Evolutionary conservation across 2,888 invertebrate species (phyloP).

Genomic region (Drosophila fungiperda): DNA sequence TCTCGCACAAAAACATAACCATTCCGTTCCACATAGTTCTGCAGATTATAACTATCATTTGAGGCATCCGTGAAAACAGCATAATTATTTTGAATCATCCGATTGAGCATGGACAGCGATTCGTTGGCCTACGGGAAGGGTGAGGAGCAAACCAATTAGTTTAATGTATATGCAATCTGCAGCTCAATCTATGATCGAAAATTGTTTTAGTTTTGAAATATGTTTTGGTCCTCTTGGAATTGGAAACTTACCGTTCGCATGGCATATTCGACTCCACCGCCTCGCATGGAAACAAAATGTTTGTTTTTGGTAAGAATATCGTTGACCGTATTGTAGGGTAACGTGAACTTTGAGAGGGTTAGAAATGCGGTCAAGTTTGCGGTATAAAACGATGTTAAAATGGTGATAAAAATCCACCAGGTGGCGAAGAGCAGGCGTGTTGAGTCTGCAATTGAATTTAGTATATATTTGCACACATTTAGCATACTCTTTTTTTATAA

Average conservation of each 20-base stretch:
- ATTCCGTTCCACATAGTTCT: conserved; percentile 85
- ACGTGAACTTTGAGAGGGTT: conserved; percentile 93
- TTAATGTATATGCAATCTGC: background rate
- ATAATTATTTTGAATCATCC: conserved; percentile 82
- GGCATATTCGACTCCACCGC: conserved; percentile 89
- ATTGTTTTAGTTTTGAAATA: background rate
- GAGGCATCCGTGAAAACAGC: conserved; percentile 82
- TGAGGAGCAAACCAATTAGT: background rate
- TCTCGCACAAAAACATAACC: conserved; percentile 90
- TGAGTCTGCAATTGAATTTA: conserved; percentile 87
- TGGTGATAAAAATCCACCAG: conserved; percentile 96
- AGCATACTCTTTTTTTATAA: conserved; percentile 3
- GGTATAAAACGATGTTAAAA: conserved; percentile 95
- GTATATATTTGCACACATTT: conserved; percentile 1
- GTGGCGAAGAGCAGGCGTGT: conserved; percentile 93
- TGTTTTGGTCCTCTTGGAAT: background rate
- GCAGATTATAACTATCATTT: conserved; percentile 85
- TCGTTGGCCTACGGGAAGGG: conserved; percentile 79
- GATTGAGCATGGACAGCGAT: conserved; percentile 78
- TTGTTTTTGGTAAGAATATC: conserved; percentile 89
- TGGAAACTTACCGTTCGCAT: conserved; percentile 87
- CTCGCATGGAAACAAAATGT: conserved; percentile 90
- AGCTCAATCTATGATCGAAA: background rate
- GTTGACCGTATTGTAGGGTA: conserved; percentile 90
- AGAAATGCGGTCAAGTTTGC: conserved; percentile 96